These are phyloP conservation scores for Bubo bubo DNA, from an alignment of 2,113 vertebrate genomes.

Conservation along the genomic window DNA sequence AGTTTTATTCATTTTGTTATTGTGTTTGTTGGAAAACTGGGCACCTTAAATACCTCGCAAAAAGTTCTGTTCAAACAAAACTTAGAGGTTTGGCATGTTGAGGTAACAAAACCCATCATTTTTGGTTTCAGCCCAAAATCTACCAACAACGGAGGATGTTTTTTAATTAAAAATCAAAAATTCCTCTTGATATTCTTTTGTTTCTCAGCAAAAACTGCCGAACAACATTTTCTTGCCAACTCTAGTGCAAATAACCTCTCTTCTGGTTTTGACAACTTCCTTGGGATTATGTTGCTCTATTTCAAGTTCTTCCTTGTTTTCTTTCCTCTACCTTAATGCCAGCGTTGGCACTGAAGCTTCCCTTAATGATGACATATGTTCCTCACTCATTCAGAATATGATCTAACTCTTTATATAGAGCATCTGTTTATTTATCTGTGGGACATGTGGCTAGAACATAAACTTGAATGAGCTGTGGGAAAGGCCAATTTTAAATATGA, in stretches of 20 bases:
- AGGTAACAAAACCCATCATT: not conserved
- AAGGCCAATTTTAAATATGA: constrained; percentile 67
- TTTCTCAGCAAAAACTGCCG: constrained; percentile 17
- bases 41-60: not conserved
- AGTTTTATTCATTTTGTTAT: not conserved
- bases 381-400: constrained; percentile 67
- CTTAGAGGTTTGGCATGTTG: not conserved
- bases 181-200: constrained; percentile 4
- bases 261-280: constrained; percentile 56
- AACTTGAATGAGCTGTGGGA: constrained; percentile 68
- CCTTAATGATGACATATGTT: constrained; percentile 71
- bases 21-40: not conserved
- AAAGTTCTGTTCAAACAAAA: not conserved
- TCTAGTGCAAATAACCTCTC: constrained; percentile 54
- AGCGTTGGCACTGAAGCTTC: constrained; percentile 23
- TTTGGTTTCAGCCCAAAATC: not conserved
- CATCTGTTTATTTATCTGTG: constrained; percentile 72
- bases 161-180: constrained; percentile 36
- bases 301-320: constrained; percentile 64
- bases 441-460: constrained; percentile 72
- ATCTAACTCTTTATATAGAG: constrained; percentile 69
- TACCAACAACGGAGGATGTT: not conserved
- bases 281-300: constrained; percentile 58
- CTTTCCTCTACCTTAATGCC: constrained; percentile 64
- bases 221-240: constrained; percentile 41